Percentiles rank a stretch among this genome's conserved stretches.
phyloP scores from a whole-genome alignment of 2,888 invertebrate genomes.

The Phaonia tiefii region DNA sequence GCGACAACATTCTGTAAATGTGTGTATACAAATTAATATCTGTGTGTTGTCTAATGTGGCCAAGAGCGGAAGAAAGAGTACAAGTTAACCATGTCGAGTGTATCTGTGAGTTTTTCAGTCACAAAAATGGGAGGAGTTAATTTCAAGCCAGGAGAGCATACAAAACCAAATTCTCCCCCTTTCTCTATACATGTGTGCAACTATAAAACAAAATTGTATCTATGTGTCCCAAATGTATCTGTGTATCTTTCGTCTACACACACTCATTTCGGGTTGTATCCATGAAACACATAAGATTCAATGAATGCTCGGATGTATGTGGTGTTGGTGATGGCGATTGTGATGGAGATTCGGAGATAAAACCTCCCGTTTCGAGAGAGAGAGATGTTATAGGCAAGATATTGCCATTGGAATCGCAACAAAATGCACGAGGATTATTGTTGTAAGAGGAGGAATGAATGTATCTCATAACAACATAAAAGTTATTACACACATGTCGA shows the following conservation, averaged over 20 bases:
- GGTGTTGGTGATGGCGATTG: conserved; percentile 1
- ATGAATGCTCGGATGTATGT: background rate
- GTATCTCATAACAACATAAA: conserved; percentile 9
- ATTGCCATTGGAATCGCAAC: background rate
- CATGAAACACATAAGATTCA: too few relatives aligned
- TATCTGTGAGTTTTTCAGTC: too few relatives aligned
- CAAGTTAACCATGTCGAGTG: too few relatives aligned
- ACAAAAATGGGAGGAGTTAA: too few relatives aligned
- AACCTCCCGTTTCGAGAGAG: background rate
- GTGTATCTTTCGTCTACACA: background rate
- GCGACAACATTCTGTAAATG: too few relatives aligned
- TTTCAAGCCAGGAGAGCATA: too few relatives aligned
- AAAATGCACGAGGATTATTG: background rate
- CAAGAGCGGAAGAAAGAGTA: too few relatives aligned
- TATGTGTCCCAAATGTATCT: background rate
- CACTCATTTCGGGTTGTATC: background rate
- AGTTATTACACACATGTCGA: conserved; percentile 12
- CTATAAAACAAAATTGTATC: background rate
- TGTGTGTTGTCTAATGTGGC: too few relatives aligned
- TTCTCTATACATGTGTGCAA: background rate
- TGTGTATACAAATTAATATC: too few relatives aligned
- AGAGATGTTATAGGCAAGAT: conserved; percentile 28
- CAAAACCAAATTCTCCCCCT: too few relatives aligned
- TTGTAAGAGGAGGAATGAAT: background rate
- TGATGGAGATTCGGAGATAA: conserved; percentile 31